Evolutionary conservation across 2,797 vertebrate species (phyloP).

Genomic region (Nasua narica): DNA sequence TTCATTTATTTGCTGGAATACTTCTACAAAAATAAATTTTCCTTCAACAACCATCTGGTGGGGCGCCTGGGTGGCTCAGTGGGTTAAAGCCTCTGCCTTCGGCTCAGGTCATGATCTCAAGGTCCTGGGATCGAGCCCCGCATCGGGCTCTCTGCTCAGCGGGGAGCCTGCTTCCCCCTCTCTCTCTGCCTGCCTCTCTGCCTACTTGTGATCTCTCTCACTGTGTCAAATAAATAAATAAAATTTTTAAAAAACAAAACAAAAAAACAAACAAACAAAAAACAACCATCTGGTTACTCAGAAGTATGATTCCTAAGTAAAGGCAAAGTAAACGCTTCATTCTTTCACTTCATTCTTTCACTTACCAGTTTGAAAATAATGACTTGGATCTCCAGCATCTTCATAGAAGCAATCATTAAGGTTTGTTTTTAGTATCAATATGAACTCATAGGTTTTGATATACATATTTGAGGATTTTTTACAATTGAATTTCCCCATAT

Average conservation of each 20-base stretch:
- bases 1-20: neutral
- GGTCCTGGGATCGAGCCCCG: too few relatives aligned
- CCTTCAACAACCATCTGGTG: neutral
- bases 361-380: neutral
- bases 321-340: neutral
- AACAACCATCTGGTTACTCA: neutral
- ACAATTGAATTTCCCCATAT: neutral
- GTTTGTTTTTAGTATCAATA: neutral
- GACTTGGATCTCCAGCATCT: neutral
- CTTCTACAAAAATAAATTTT: neutral
- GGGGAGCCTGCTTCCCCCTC: too few relatives aligned
- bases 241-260: too few relatives aligned
- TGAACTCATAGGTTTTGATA: neutral
- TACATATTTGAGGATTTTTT: neutral
- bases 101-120: too few relatives aligned
- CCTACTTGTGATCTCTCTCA: too few relatives aligned
- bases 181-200: too few relatives aligned
- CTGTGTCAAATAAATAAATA: too few relatives aligned
- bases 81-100: too few relatives aligned
- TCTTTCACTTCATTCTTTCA: neutral
- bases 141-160: too few relatives aligned
- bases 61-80: too few relatives aligned
- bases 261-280: too few relatives aligned
- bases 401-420: neutral
- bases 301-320: neutral